Evolutionary conservation across 2,797 vertebrate genomes (phyloP).

Genomic region (Xenentodon cancila): DNA sequence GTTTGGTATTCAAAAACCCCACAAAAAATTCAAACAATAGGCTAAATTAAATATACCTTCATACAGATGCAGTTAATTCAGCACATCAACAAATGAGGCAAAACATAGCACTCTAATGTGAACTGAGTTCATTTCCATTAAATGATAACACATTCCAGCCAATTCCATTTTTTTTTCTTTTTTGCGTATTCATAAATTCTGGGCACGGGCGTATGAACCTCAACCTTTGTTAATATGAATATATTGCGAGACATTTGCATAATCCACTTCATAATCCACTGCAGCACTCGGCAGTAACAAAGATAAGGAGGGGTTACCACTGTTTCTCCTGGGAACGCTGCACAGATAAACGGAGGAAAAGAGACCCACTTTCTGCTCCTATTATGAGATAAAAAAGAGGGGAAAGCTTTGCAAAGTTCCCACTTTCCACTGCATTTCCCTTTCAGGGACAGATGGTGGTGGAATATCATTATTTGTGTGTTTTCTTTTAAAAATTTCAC

Average conservation of each 20-base stretch:
- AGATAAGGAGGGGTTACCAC: slow-evolving; percentile 80
- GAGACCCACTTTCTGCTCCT: slow-evolving; percentile 72
- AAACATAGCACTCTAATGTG: slow-evolving; percentile 29
- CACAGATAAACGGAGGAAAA: slow-evolving; percentile 77
- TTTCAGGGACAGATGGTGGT: slow-evolving; percentile 59
- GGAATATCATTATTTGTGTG: slow-evolving; percentile 72
- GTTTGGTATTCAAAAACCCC: background rate
- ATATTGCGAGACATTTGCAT: slow-evolving; percentile 81
- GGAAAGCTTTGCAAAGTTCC: slow-evolving; percentile 68
- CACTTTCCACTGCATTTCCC: slow-evolving; percentile 57
- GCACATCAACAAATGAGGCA: slow-evolving; percentile 59
- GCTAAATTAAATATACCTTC: slow-evolving; percentile 54
- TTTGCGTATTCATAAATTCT: slow-evolving; percentile 73
- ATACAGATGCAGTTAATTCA: slow-evolving; percentile 51
- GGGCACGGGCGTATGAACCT: slow-evolving; percentile 68
- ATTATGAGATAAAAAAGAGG: slow-evolving; percentile 82
- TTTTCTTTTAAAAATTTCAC: slow-evolving; percentile 34
- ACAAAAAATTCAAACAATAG: slow-evolving; percentile 44
- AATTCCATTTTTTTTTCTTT: slow-evolving; percentile 19
- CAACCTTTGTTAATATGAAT: slow-evolving; percentile 79
- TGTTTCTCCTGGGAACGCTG: slow-evolving; percentile 81
- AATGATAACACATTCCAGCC: slow-evolving; percentile 68
- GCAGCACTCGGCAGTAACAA: slow-evolving; percentile 72
- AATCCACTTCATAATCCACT: slow-evolving; percentile 80
- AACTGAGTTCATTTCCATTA: slow-evolving; percentile 57